Base-by-base conservation (phyloP, 2,888 invertebrate genomes). In the Scrobipalpa costella region DNA sequence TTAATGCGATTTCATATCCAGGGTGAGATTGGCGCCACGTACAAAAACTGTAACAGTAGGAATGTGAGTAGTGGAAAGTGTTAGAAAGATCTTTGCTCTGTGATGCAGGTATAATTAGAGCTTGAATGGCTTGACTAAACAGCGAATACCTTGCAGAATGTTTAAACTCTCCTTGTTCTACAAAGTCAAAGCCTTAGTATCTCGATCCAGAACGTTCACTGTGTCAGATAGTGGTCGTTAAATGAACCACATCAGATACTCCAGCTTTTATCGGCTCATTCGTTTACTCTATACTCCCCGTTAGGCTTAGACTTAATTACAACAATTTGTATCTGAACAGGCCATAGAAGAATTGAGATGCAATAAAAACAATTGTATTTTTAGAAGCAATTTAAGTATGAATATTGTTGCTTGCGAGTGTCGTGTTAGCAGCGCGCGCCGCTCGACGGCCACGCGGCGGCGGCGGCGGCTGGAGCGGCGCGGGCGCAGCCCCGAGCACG, bases 401-500 rank as follows among this genome's bases (percentile, higher is more conserved):
- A 52, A 52, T 21, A 21, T 52, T 19, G 21, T 3, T 21, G 13
- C 21, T 52, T 21, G 13, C 11, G 27, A 52, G 19, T 52, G 50
- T 50, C 50, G 50, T 21, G 50, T 21, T 9, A 2, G 21, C 13
- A 27, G 21, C 21, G 21, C 21, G 21, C 17, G 49, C 49, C 17
- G 49, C 19, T 19, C 50, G 44, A 44, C 44, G 19, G 13, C 50
- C 21, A 21, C 50, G 50, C 50, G 21, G 68, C 27, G 2, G 71
- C 76, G 78, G 75, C 79, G 21, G 40, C 55, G 38, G 40, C 52
- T 40, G 50, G 33, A 47, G 80, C 78, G 77, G 78, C 79, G 80
- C 79, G 79, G 61, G 79, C 81, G 83, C 79, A 33, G 86, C 90
- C 90, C 75, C 79, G 75, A 89, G 90, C 89, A 74, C 85, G 85